phyloP scores from a whole-genome alignment of 2,888 invertebrate species.

The Drosophila nigricruria region DNA sequence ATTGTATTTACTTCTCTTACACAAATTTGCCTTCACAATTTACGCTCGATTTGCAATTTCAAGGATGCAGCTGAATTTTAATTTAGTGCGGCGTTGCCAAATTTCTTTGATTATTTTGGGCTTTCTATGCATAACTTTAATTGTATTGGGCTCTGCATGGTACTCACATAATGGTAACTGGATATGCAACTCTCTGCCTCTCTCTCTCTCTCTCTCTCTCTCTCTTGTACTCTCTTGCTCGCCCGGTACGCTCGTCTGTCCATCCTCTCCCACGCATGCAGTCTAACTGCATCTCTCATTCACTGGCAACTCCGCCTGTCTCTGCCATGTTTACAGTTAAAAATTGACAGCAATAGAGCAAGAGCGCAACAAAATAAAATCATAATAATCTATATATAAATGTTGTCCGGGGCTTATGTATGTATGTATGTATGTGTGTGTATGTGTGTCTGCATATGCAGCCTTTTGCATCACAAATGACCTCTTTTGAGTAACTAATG shows the following conservation, averaged over 20 bases:
- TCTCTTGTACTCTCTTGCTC: not conserved
- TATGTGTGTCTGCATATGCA: constrained; percentile 12
- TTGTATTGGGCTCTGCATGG: not conserved
- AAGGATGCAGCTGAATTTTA: not conserved
- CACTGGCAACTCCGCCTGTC: constrained; percentile 19
- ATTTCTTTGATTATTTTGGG: constrained; percentile 3
- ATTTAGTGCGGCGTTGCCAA: constrained; percentile 15
- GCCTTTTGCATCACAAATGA: constrained; percentile 18
- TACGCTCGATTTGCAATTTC: not conserved
- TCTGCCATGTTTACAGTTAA: constrained; percentile 29
- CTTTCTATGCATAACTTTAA: not conserved
- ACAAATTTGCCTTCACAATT: not conserved
- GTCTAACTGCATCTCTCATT: constrained; percentile 10
- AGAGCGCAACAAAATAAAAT: not conserved
- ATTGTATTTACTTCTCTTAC: not conserved
- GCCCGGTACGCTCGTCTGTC: not conserved
- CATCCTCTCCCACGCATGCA: constrained; percentile 6
- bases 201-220: not conserved
- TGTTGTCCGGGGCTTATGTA: constrained; percentile 22
- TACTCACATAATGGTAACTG: constrained; percentile 7
- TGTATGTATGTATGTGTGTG: not conserved
- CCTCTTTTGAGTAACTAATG: constrained; percentile 18
- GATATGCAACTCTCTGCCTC: constrained; percentile 8
- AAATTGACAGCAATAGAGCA: constrained; percentile 29
- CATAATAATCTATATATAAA: constrained; percentile 15